phyloP scores from a whole-genome alignment of 2,113 vertebrate species.

The Ursus arctos region DNA sequence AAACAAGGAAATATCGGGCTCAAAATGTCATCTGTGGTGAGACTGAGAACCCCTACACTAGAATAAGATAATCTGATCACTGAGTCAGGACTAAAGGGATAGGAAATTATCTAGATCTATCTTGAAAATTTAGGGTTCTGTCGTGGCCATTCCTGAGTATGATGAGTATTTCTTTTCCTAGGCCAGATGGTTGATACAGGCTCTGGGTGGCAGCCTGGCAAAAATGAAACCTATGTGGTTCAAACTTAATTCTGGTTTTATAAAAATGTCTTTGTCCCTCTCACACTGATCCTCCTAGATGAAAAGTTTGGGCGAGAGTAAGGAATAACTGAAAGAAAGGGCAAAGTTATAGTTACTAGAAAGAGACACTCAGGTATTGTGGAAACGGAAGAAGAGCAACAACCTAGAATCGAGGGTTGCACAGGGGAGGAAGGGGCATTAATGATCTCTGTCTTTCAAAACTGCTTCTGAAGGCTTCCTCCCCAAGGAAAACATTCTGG shows the following conservation, averaged over 20 bases:
- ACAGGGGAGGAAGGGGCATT: neutral
- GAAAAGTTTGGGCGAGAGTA: neutral
- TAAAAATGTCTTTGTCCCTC: neutral
- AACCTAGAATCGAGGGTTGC: neutral
- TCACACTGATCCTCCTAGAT: neutral
- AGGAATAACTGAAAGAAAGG: neutral
- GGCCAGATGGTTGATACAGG: neutral
- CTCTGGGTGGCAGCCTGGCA: neutral
- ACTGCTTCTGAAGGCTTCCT: neutral
- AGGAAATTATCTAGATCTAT: neutral
- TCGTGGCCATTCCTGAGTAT: neutral
- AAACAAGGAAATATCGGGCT: neutral
- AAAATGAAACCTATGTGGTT: neutral
- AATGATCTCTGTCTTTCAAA: neutral
- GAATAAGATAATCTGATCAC: neutral
- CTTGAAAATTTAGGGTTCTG: neutral
- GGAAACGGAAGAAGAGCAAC: neutral
- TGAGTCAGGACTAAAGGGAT: neutral
- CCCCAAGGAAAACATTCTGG: neutral
- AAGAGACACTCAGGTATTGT: neutral
- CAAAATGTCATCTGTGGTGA: neutral
- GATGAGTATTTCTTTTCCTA: neutral
- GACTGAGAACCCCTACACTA: neutral
- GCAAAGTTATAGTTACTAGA: neutral
- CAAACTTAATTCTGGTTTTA: constrained; percentile 13